Evolutionary conservation across 2,797 vertebrate genomes (phyloP), one percentile per base, ranked within the genome.

Genomic region (Pangasius larnaudii): DNA sequence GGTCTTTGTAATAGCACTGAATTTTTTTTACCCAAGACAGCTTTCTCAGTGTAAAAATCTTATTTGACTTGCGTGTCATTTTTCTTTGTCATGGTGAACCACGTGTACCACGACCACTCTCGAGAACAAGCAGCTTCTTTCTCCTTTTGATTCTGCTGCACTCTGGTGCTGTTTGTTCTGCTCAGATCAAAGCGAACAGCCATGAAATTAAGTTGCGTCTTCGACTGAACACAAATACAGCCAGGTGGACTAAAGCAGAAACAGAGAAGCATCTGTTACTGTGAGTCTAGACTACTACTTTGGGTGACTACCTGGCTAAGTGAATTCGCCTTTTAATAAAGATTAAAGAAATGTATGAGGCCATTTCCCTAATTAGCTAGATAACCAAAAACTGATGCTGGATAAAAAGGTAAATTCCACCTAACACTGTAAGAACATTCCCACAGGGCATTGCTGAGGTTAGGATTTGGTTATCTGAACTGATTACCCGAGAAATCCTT

Each of bases 121-220:
- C 27, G 51, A 71, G 84, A 67, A 19, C 7, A 61, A 51, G 0
- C 74, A 13, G 33, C 82, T 33, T 33, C 72, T 22, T 53, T 59
- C 49, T 85, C 72, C 51, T 85, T 80, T 79, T 85, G 58, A 63
- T 77, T 59, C 2, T 7, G 6, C 39, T 8, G 19, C 85, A 71
- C 74, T 79, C 79, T 8, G 46, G 63, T 24, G 42, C 39, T 72
- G 42, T 88, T 85, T 82, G 69, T 75, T 74, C 53, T 63, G 78
- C 42, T 59, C 42, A 30, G 67, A 87, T 83, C 80, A 86, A 86
- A 86, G 67, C 39, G 3, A 89, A n/a, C 46, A 36, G 56, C 58
- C 80, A 39, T 86, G 85, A 89, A 86, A 89, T 89, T 10, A 71
- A 77, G 59, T 83, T 19, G 49, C 7, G 33, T 36, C n/a, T 89